A percentile compares a stretch with the other conserved stretches of the same genome.
These are phyloP conservation scores for Drosophila lini DNA, from an alignment of 1,140 invertebrate species.

Conservation along the genomic window DNA sequence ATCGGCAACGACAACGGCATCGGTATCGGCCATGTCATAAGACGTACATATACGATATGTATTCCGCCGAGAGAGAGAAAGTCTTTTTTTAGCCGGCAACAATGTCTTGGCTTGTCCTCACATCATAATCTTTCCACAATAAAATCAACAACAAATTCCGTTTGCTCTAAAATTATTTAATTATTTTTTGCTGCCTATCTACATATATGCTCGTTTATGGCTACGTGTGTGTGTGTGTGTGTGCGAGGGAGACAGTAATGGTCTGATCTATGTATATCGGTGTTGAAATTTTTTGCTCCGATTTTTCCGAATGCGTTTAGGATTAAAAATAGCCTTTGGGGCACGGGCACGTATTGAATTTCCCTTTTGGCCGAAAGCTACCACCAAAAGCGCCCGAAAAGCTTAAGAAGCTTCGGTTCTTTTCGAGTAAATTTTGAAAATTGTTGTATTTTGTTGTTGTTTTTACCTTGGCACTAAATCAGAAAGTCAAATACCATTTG, in stretches of 20 bases:
- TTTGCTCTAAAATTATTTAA: conserved; percentile 42
- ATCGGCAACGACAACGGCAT: conserved; percentile 12
- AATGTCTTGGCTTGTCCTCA: conserved; percentile 58
- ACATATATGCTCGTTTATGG: conserved; percentile 2
- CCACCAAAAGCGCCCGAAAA: conserved; percentile 22
- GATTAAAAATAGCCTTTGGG: conserved; percentile 44
- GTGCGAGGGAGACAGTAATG: conserved; percentile 36
- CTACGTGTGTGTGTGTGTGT: conserved; percentile 11
- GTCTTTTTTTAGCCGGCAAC: conserved; percentile 70
- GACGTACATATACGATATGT: conserved; percentile 37
- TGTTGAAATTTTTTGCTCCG: conserved; percentile 17
- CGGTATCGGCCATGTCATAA: conserved; percentile 53
- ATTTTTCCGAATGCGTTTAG: conserved; percentile 30
- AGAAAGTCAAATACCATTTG: conserved; percentile 43
- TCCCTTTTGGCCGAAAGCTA: conserved; percentile 42
- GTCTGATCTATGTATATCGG: conserved; percentile 36
- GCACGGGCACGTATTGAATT: conserved; percentile 48
- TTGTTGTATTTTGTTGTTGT: conserved; percentile 13
- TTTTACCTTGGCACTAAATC: conserved; percentile 77
- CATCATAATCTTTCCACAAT: conserved; percentile 54
- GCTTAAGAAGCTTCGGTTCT: conserved; percentile 34
- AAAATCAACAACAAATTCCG: conserved; percentile 39
- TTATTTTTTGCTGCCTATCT: conserved; percentile 26
- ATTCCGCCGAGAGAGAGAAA: conserved; percentile 6
- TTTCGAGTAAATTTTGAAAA: conserved; percentile 23